phyloP scores from a whole-genome alignment of 2,113 vertebrate genomes.

The Thunnus maccoyii region DNA sequence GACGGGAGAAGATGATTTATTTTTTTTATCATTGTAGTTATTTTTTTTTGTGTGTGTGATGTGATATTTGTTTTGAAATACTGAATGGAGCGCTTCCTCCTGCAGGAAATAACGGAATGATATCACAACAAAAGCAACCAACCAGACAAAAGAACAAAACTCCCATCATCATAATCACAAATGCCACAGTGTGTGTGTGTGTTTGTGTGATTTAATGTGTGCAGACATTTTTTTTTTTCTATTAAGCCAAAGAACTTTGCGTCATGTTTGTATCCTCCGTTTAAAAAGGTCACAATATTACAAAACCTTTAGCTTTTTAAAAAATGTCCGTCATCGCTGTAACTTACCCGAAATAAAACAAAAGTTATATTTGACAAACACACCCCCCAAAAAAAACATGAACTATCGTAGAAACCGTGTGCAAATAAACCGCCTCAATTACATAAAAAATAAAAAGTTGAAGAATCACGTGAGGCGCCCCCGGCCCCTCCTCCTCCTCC shows the following conservation, averaged over 20 bases:
- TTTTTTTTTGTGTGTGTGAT: background rate
- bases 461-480: slow-evolving; percentile 14
- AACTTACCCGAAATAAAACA: slow-evolving; percentile 16
- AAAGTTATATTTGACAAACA: slow-evolving; percentile 10
- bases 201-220: background rate
- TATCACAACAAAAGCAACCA: slow-evolving; percentile 34
- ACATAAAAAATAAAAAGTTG: slow-evolving; percentile 36
- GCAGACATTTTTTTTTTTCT: background rate
- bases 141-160: slow-evolving; percentile 17
- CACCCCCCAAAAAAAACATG: slow-evolving; percentile 14
- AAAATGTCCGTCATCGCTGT: background rate
- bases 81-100: slow-evolving; percentile 32
- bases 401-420: slow-evolving; percentile 55
- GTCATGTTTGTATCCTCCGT: slow-evolving; percentile 14
- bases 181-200: slow-evolving; percentile 16
- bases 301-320: slow-evolving; percentile 16
- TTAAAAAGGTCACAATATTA: background rate
- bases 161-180: background rate
- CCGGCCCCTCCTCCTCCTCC: too few relatives aligned
- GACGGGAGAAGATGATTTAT: slow-evolving; percentile 9
- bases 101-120: slow-evolving; percentile 42
- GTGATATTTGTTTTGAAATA: slow-evolving; percentile 47
- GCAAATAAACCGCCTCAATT: slow-evolving; percentile 57
- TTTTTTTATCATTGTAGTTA: background rate
- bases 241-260: slow-evolving; percentile 1